Conservation (phyloP, 2,113 vertebrate genomes). For the Martes martes region DNA sequence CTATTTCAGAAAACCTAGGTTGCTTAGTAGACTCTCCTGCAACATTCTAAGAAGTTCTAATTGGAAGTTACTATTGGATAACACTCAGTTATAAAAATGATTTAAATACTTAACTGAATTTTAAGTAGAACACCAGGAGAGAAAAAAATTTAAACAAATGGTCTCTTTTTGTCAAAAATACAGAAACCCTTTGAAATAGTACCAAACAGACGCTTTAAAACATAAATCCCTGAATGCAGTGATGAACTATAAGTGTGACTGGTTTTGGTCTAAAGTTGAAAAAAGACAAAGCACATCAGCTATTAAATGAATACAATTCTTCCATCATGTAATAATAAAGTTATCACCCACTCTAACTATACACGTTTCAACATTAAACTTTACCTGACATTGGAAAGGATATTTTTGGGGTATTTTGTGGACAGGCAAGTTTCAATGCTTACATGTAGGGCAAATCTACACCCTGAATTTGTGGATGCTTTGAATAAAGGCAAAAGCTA, state of each 20-base stretch:
- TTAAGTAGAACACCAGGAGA: neutral
- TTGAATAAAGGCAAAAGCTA: neutral
- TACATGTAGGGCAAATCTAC: neutral
- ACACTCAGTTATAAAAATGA: constrained; percentile 11
- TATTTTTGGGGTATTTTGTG: neutral
- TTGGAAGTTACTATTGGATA: neutral
- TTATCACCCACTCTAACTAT: neutral
- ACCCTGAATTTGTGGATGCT: neutral
- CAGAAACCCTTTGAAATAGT: constrained; percentile 51
- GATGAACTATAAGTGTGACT: neutral
- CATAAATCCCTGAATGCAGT: neutral
- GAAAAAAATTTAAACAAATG: constrained; percentile 23
- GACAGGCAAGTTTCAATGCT: neutral
- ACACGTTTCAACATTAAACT: neutral
- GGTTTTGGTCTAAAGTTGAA: neutral
- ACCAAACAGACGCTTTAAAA: neutral
- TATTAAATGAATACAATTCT: neutral
- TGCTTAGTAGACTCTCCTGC: neutral
- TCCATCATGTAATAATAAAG: neutral
- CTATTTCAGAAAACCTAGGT: neutral
- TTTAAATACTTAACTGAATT: constrained; percentile 37
- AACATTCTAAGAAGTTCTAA: neutral
- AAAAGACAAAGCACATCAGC: neutral
- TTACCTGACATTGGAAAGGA: neutral
- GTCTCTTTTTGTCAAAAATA: constrained; percentile 38